Evolutionary conservation across 2,797 vertebrate genomes (phyloP), one percentile per base, ranked within the genome.

Genomic region (Otus scops): DNA sequence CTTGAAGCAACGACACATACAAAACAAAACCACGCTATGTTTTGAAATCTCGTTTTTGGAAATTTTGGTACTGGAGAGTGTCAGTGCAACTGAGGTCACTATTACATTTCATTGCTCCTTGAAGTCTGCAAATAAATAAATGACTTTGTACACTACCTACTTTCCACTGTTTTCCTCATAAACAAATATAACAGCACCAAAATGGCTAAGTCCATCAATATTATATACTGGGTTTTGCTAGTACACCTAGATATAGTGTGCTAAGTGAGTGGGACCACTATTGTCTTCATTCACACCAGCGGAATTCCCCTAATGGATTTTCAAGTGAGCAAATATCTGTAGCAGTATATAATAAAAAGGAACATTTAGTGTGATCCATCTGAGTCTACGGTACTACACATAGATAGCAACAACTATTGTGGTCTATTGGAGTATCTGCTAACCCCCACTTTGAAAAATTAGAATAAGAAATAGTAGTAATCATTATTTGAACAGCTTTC

Each of bases 11-110:
- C 78, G 76, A 82, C 89, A 91, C 8, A 23, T 34, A 22, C 23
- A 57, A 87, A 91, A 79, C 70, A 93, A 95, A 96, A 61, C 14
- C 47, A 53, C 13, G 7, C 39, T 61, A 50, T 38, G 41, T 68
- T 96, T 95, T 97, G 90, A 96, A 95, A 95, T 92, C 91, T 92
- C 39, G 34, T 57, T 61, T 91, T 92, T 87, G 76, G 45, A 91
- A 88, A 77, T 92, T 81, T 59, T 11, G 57, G 54, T 89, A n/a
- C 50, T 28, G 32, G 39, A 73, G 48, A n/a, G 12, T 10, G 9
- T 76, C 50, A 47, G 3, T 63, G 57, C 34, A 94, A 34, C 85
- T 41, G 85, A 86, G 36, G 45, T 82, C 67, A 36, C 26, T 78
- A 50, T 86, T 64, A 54, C 32, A 54, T 83, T 86, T 60, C 53